These are phyloP conservation scores for Bombus picipes DNA, from an alignment of 1,140 invertebrate species.

Conservation along the genomic window DNA sequence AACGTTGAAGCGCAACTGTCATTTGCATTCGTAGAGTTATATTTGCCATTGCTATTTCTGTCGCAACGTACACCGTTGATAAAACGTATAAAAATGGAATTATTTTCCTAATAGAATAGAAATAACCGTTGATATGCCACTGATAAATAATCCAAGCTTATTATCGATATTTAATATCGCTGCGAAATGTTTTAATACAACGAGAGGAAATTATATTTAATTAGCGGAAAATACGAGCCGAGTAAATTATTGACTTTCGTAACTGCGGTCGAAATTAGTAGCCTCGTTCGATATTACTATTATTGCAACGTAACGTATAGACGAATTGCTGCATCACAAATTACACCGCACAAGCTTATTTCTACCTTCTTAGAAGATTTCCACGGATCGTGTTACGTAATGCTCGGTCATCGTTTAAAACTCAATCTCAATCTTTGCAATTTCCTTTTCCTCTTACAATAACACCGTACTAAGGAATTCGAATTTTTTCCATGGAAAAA, in stretches of 20 bases:
- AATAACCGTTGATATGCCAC: neutral
- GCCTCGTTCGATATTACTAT: constrained; percentile 16
- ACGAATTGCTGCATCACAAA: constrained; percentile 3
- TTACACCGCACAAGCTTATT: constrained; percentile 15
- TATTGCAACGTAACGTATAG: constrained; percentile 13
- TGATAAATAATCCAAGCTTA: neutral
- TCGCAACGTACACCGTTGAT: neutral
- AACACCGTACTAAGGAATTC: neutral
- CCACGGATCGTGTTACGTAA: constrained; percentile 21
- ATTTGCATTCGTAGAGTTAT: no score
- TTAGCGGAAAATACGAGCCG: neutral
- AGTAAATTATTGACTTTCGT: constrained; percentile 5
- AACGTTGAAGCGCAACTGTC: neutral
- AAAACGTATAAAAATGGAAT: neutral
- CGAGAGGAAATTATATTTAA: neutral
- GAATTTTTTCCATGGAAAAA: neutral
- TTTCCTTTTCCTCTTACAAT: neutral
- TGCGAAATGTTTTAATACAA: neutral
- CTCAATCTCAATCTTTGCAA: neutral
- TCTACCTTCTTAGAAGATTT: constrained; percentile 32
- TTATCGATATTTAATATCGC: neutral
- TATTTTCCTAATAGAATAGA: neutral
- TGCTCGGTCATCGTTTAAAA: neutral
- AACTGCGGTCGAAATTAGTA: neutral
- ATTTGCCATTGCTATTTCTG: neutral